Evolutionary conservation across 2,113 vertebrate genomes (phyloP).

Genomic region (Porphyrio hochstetteri): DNA sequence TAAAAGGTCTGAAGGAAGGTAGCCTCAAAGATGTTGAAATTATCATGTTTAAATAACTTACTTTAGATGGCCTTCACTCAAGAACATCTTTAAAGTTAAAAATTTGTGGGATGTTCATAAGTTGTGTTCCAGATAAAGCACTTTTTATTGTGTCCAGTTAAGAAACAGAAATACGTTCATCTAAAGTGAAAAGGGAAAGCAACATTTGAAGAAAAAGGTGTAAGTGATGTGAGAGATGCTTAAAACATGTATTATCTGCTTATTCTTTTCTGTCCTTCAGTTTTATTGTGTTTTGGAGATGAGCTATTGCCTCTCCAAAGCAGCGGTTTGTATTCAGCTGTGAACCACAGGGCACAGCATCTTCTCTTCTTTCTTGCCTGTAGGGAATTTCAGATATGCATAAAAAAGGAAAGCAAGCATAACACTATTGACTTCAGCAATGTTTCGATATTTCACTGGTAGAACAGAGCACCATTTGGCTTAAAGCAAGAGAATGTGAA

Average conservation of each 20-base stretch:
- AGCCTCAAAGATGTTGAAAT: neutral
- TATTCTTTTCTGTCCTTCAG: neutral
- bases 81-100: neutral
- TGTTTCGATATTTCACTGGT: neutral
- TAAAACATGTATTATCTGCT: neutral
- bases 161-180: neutral
- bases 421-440: neutral
- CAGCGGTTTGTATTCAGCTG: neutral
- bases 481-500: neutral
- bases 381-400: constrained; percentile 5
- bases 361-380: neutral
- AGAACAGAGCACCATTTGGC: neutral
- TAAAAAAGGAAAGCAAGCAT: neutral
- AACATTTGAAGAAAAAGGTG: neutral
- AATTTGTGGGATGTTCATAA: neutral
- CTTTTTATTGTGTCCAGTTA: neutral
- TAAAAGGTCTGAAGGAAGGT: accelerated
- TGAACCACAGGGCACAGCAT: neutral
- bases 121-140: neutral
- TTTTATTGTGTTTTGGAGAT: neutral
- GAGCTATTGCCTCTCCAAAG: neutral
- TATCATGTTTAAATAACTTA: neutral
- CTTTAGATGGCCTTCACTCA: neutral
- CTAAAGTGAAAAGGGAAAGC: neutral
- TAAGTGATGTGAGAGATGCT: neutral